These are phyloP conservation scores for Cantharis rustica DNA, from an alignment of 2,888 invertebrate genomes.

Conservation along the genomic window DNA sequence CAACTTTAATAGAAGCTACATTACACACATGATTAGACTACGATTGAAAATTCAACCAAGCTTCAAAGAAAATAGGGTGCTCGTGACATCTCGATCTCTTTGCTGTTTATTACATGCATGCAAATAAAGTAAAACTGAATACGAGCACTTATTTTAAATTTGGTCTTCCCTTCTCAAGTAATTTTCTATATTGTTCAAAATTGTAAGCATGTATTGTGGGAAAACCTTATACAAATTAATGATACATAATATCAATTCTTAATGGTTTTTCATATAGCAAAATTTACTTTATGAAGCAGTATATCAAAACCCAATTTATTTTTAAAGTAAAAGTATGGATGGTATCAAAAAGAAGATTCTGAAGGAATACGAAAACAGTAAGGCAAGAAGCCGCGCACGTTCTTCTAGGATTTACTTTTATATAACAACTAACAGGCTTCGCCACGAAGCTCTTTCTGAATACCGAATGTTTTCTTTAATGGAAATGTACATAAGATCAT, in stretches of 20 bases:
- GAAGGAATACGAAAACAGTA: slow-evolving; percentile 47
- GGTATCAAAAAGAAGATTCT: slow-evolving; percentile 42
- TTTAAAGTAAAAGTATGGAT: slow-evolving; percentile 46
- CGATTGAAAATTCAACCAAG: slow-evolving; percentile 37
- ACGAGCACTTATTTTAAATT: slow-evolving; percentile 11
- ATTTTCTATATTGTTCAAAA: not conserved
- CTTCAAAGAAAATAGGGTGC: slow-evolving; percentile 37
- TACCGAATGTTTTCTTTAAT: slow-evolving; percentile 53
- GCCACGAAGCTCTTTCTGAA: slow-evolving; percentile 50
- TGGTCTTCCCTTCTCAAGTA: slow-evolving; percentile 2
- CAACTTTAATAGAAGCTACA: slow-evolving; percentile 24
- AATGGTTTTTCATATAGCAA: slow-evolving; percentile 28
- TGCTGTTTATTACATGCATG: slow-evolving; percentile 31
- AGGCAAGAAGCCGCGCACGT: slow-evolving; percentile 50
- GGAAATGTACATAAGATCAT: slow-evolving; percentile 54
- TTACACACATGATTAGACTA: slow-evolving; percentile 41
- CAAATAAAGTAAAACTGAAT: slow-evolving; percentile 27
- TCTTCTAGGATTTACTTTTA: slow-evolving; percentile 54
- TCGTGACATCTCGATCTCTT: slow-evolving; percentile 39
- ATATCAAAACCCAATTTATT: slow-evolving; percentile 48
- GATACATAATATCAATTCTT: slow-evolving; percentile 6
- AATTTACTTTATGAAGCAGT: slow-evolving; percentile 34
- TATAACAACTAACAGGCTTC: slow-evolving; percentile 55
- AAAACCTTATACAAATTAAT: not conserved
- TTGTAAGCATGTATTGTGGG: not conserved